These are phyloP conservation scores for Laterallus jamaicensis DNA, from an alignment of 2,113 vertebrate genomes.

Conservation along the genomic window DNA sequence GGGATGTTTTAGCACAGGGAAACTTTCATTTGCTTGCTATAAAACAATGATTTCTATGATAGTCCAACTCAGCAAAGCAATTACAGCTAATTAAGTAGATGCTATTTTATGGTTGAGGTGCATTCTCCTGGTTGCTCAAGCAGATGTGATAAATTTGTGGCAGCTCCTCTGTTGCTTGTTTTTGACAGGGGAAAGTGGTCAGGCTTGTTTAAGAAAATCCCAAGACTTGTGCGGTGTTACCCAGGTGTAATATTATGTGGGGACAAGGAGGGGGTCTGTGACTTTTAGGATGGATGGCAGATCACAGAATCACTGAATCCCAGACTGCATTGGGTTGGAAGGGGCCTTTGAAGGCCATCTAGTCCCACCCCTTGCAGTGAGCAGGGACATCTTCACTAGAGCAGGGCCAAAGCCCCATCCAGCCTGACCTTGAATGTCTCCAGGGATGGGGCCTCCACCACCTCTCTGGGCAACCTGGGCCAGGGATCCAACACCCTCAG, in stretches of 20 bases:
- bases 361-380: no score
- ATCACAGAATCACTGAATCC: no score
- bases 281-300: not conserved
- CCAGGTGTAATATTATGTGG: not conserved
- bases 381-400: no score
- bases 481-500: no score
- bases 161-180: not conserved
- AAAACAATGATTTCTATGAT: not conserved
- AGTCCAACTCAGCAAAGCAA: not conserved
- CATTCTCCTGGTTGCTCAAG: not conserved
- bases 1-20: not conserved
- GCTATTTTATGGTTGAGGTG: not conserved
- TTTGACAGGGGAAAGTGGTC: not conserved
- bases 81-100: conserved; percentile 25
- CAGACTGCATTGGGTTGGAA: no score
- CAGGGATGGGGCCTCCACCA: no score
- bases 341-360: no score
- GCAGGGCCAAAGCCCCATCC: no score
- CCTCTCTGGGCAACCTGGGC: no score
- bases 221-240: not conserved
- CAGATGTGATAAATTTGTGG: not conserved
- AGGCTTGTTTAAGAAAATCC: not conserved
- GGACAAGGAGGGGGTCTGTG: not conserved
- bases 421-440: no score
- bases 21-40: not conserved